These are phyloP conservation scores for Therioaphis trifolii DNA, from an alignment of 2,888 invertebrate genomes.

Conservation along the genomic window DNA sequence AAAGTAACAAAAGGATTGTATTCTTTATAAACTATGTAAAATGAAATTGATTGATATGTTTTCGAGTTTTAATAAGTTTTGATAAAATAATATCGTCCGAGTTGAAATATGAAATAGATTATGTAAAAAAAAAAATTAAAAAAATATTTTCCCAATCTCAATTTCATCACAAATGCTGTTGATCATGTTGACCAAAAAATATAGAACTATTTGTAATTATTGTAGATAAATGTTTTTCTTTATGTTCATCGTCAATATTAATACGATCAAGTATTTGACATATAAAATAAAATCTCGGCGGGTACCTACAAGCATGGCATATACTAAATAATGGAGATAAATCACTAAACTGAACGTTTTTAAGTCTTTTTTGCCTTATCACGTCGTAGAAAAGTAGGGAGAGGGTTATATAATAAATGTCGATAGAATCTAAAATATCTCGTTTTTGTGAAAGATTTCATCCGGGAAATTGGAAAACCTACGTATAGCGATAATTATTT, in stretches of 20 bases:
- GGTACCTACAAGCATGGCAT: background rate
- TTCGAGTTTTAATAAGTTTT: too few species aligned
- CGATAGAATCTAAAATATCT: slow-evolving; percentile 49
- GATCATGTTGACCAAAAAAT: too few species aligned
- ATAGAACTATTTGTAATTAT: too few species aligned
- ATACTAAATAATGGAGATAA: slow-evolving; percentile 34
- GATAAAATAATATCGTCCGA: too few species aligned
- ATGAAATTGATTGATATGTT: too few species aligned
- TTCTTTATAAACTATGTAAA: too few species aligned
- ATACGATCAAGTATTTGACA: background rate
- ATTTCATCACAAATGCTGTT: too few species aligned
- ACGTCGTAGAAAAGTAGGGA: background rate
- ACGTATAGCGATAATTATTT: slow-evolving; percentile 59
- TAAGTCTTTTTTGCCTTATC: slow-evolving; percentile 33
- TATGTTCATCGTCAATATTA: slow-evolving; percentile 5
- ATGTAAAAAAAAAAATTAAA: too few species aligned
- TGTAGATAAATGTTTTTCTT: too few species aligned
- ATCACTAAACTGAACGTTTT: slow-evolving; percentile 33
- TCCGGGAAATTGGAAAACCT: slow-evolving; percentile 61
- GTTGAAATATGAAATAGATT: too few species aligned
- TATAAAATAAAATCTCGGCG: background rate
- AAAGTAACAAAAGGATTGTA: too few species aligned
- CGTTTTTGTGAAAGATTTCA: slow-evolving; percentile 61
- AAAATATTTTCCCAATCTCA: too few species aligned
- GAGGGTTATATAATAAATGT: slow-evolving; percentile 41